Percentiles rank a stretch among this genome's conserved stretches.
Conservation (phyloP, 2,888 invertebrate species). For the Endotricha flammealis region DNA sequence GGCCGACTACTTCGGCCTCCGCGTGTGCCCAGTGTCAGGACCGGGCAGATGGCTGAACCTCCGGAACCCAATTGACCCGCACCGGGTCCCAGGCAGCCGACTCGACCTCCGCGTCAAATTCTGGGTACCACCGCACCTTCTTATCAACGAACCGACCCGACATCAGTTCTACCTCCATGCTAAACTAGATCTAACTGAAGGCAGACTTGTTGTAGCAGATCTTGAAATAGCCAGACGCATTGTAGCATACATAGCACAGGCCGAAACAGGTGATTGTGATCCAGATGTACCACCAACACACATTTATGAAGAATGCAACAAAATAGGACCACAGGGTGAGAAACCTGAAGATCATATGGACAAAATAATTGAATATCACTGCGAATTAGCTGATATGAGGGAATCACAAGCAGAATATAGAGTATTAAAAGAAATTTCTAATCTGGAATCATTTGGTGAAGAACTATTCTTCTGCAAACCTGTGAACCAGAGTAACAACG, state of each 20-base stretch:
- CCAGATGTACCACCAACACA: conserved; percentile 77
- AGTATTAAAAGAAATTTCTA: conserved; percentile 88
- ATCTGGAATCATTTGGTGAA: conserved; percentile 89
- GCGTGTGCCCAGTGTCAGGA: conserved; percentile 76
- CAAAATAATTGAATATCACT: conserved; percentile 81
- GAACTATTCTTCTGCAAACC: conserved; percentile 88
- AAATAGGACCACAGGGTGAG: conserved; percentile 79
- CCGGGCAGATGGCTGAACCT: conserved; percentile 92
- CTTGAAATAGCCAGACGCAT: conserved; percentile 83
- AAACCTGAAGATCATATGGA: conserved; percentile 81
- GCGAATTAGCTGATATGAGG: conserved; percentile 81
- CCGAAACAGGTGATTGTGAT: conserved; percentile 85
- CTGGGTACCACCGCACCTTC: conserved; percentile 93
- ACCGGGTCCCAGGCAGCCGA: conserved; percentile 82
- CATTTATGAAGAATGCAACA: conserved; percentile 81
- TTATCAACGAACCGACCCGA: conserved; percentile 90
- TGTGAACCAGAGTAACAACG: conserved; percentile 77
- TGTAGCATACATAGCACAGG: conserved; percentile 87
- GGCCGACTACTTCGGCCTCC: conserved; percentile 93
- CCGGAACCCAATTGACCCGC: conserved; percentile 87
- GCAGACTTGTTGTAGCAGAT: conserved; percentile 83
- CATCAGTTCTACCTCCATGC: conserved; percentile 93
- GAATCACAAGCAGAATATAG: conserved; percentile 90
- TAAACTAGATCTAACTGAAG: conserved; percentile 85
- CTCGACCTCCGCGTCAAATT: conserved; percentile 90